Base-by-base conservation (phyloP, 2,797 vertebrate species). In the Cyclura pinguis region DNA sequence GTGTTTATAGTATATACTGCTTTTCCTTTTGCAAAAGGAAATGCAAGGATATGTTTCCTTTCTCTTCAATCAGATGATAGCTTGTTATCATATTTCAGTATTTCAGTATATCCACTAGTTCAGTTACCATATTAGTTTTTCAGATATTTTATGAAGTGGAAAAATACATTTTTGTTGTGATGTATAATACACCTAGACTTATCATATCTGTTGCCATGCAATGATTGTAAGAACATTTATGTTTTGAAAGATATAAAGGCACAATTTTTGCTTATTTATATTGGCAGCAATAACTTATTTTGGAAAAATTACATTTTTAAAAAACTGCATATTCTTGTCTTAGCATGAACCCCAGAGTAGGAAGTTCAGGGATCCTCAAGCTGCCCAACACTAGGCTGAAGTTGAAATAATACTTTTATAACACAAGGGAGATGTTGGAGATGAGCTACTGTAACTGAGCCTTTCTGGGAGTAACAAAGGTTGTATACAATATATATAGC, bases 111-210 rank as follows among this genome's bases (percentile, higher is more conserved):
- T 18, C 18, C 57, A 59, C 10, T 59, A 59, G 57, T 59, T 59
- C 57, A 59, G 80, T 96, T 95, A 91, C 69, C 93, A 91, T 96
- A 95, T 94, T 80, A 57, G 92, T 94, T 92, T 96, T 94, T 94
- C 83, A 52, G 91, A 93, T 90, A 92, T 96, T 96, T 96, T 91
- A 92, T 91, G 87, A 89, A 89, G 90, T 91, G 93, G 96, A 96
- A 95, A 93, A 93, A 86, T 94, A 52, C 82, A 91, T 55, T 94
- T 96, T 96, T 95, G 85, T 93, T 95, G 73, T 92, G 91, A 94
- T 91, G 62, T 90, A 92, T 59, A 35, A 95, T 92, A 96, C 90
- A 90, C 95, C 88, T 92, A 95, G 92, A 95, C 35, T 82, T 59
- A 59, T 59, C 86, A 94, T 94, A 93, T 38, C 27, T 96, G 92